Percentiles rank a stretch among this genome's conserved stretches.
These are phyloP conservation scores for Cyaniris semiargus DNA, from an alignment of 2,888 invertebrate genomes.

Conservation along the genomic window DNA sequence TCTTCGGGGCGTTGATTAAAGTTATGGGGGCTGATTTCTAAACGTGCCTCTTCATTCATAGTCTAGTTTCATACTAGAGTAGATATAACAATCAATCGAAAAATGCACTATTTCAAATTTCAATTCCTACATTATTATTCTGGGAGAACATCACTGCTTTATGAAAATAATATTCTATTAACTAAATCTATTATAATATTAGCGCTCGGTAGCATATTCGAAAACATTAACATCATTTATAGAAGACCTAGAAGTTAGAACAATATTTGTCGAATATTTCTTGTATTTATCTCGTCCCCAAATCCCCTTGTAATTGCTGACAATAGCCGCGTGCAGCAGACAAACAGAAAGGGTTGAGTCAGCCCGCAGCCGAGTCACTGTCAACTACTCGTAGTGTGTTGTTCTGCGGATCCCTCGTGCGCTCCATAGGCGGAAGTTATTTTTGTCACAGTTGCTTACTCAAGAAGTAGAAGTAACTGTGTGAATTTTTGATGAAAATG, in stretches of 20 bases:
- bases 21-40: conserved; percentile 1
- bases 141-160: background rate
- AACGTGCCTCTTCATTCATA: background rate
- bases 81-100: background rate
- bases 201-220: background rate
- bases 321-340: conserved; percentile 1
- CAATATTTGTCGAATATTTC: conserved; percentile 4
- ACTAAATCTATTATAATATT: background rate
- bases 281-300: conserved; percentile 19
- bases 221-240: background rate
- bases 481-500: background rate
- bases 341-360: conserved; percentile 16
- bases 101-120: background rate
- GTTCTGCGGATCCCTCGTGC: background rate
- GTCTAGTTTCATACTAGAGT: background rate
- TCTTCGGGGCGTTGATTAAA: conserved; percentile 28
- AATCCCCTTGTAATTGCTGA: conserved; percentile 23
- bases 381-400: conserved; percentile 4
- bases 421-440: background rate
- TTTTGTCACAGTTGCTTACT: background rate
- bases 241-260: background rate
- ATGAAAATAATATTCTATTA: background rate
- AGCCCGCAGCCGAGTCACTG: background rate
- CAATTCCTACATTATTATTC: background rate
- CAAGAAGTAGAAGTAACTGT: background rate